Percentiles rank a stretch among this genome's conserved stretches.
These are phyloP conservation scores for Neoseiulus cucumeris DNA, from an alignment of 1,140 invertebrate genomes.

Conservation along the genomic window DNA sequence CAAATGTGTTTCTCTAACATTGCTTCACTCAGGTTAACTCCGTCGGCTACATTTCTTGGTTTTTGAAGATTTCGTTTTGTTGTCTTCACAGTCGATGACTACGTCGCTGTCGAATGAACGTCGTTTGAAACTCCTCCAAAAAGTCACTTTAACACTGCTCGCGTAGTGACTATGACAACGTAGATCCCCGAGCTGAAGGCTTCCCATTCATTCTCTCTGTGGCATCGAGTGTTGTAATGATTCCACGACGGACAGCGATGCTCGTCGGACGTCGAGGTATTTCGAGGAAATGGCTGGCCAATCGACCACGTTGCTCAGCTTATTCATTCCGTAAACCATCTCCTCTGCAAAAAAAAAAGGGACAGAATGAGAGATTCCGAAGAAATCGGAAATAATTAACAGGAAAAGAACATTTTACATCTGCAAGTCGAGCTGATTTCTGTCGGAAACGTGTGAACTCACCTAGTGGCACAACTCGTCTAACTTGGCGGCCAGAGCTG, in stretches of 20 bases:
- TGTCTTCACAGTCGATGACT: not conserved
- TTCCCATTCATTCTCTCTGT: not conserved
- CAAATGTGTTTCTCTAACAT: not conserved
- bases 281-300: slow-evolving; percentile 22
- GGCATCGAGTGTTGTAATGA: slow-evolving; percentile 5
- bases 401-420: too few species aligned
- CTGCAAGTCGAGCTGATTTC: too few species aligned
- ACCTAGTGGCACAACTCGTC: slow-evolving; percentile 2
- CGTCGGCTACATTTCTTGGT: not conserved
- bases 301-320: slow-evolving; percentile 19
- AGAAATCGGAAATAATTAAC: not conserved
- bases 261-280: slow-evolving; percentile 18
- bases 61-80: not conserved
- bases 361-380: not conserved
- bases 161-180: not conserved
- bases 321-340: slow-evolving; percentile 7
- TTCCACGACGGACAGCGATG: not conserved
- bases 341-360: slow-evolving; percentile 6
- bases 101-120: not conserved
- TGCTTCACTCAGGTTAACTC: not conserved
- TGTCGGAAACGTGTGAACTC: not conserved
- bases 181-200: not conserved
- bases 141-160: slow-evolving; percentile 1
- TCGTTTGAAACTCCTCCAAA: not conserved
- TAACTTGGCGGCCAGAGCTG: slow-evolving; percentile 2